Conservation (phyloP, 2,888 invertebrate genomes). For the Tetragonula carbonaria region DNA sequence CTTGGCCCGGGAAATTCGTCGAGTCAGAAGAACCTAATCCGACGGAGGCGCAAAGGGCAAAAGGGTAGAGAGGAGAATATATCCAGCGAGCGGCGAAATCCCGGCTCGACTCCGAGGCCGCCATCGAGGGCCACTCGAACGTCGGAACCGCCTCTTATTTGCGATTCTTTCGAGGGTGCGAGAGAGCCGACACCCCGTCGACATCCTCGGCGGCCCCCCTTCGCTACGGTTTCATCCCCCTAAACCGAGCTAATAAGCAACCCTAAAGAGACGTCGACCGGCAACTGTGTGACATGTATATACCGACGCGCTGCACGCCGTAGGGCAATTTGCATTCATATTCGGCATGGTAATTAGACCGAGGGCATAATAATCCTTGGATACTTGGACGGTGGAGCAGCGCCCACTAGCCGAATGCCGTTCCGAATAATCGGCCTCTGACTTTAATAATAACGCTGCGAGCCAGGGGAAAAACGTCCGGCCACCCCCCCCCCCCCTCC, state of each 20-base stretch:
- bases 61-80: slow-evolving; percentile 47
- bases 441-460: slow-evolving; percentile 70
- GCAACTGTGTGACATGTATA: slow-evolving; percentile 72
- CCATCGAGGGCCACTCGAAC: slow-evolving; percentile 72
- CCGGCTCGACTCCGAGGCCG: slow-evolving; percentile 58
- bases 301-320: slow-evolving; percentile 59
- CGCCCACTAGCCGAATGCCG: slow-evolving; percentile 56
- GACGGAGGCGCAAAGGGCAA: slow-evolving; percentile 40
- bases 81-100: slow-evolving; percentile 75
- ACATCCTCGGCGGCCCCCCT: slow-evolving; percentile 58
- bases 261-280: slow-evolving; percentile 76
- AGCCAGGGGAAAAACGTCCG: neutral
- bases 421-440: slow-evolving; percentile 62
- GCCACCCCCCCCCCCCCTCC: slow-evolving; percentile 24
- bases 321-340: slow-evolving; percentile 80
- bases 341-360: slow-evolving; percentile 82
- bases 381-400: slow-evolving; percentile 66
- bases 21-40: slow-evolving; percentile 58
- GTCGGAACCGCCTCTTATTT: slow-evolving; percentile 75
- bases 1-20: slow-evolving; percentile 45
- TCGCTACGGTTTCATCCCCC: slow-evolving; percentile 70
- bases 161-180: slow-evolving; percentile 74
- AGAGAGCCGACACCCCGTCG: slow-evolving; percentile 65
- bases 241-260: slow-evolving; percentile 81
- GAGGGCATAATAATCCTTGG: slow-evolving; percentile 79